phyloP scores from a whole-genome alignment of 2,113 vertebrate genomes.

The Daboia siamensis region DNA sequence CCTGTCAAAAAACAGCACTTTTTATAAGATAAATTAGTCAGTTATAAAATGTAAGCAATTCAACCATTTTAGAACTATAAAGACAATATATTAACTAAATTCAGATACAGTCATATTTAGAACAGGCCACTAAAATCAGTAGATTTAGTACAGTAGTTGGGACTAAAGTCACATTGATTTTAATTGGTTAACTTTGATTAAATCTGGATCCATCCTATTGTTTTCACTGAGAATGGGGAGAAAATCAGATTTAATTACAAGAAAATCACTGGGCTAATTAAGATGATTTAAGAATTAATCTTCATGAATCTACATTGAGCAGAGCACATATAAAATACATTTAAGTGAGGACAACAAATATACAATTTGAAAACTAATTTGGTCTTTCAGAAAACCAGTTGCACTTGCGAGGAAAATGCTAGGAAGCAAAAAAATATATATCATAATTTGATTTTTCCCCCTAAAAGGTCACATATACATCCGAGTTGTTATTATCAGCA shows the following conservation, averaged over 20 bases:
- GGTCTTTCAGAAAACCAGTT: neutral
- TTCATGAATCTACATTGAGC: slow-evolving; percentile 31
- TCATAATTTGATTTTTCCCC: neutral
- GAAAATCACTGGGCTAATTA: slow-evolving; percentile 8
- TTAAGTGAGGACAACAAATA: slow-evolving; percentile 24
- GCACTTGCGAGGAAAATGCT: neutral
- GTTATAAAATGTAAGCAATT: slow-evolving; percentile 46
- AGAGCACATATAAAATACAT: neutral
- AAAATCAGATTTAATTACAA: neutral
- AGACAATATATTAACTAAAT: slow-evolving; percentile 2
- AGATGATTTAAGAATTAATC: slow-evolving; percentile 19
- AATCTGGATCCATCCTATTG: neutral
- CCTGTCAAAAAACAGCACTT: slow-evolving; percentile 75
- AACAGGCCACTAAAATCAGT: neutral
- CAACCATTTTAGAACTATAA: slow-evolving; percentile 33
- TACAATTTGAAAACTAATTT: slow-evolving; percentile 23
- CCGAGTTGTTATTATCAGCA: slow-evolving; percentile 1
- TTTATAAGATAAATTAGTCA: slow-evolving; percentile 48
- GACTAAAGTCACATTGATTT: neutral
- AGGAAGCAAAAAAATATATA: neutral
- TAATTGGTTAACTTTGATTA: neutral
- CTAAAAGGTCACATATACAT: slow-evolving; percentile 20
- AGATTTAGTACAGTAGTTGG: neutral
- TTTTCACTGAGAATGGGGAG: slow-evolving; percentile 30
- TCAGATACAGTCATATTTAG: neutral